phyloP scores from a whole-genome alignment of 2,888 invertebrate genomes.

The Diaprepes abbreviatus region DNA sequence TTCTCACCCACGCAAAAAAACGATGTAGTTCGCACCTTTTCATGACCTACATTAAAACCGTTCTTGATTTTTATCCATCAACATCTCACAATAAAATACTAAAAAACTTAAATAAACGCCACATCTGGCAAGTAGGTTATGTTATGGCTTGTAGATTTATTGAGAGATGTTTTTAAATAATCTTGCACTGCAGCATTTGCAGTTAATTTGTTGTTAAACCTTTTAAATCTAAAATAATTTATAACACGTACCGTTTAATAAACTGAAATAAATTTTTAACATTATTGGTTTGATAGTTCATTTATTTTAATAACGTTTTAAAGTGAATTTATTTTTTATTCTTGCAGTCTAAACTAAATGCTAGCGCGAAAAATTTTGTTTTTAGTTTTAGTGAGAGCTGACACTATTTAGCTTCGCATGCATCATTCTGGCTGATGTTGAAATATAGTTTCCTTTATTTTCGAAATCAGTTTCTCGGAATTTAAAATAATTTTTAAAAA shows the following conservation, averaged over 20 bases:
- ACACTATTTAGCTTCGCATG: no score
- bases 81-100: not conserved
- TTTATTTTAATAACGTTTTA: not conserved
- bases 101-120: not conserved
- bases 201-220: no score
- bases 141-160: not conserved
- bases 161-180: no score
- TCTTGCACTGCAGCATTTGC: no score
- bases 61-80: conserved; percentile 7
- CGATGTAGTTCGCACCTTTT: no score
- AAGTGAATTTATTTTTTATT: not conserved
- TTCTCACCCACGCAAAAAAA: no score
- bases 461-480: no score
- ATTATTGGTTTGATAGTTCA: conserved; percentile 4
- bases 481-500: no score
- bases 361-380: not conserved
- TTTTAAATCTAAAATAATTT: no score
- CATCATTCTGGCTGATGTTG: no score
- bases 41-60: conserved; percentile 7
- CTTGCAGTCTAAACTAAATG: not conserved
- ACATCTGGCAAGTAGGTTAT: conserved; percentile 7
- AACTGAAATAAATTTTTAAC: not conserved
- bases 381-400: not conserved
- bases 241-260: not conserved
- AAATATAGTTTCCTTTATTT: no score